phyloP scores from a whole-genome alignment of 2,113 vertebrate genomes.

The Craseonycteris thonglongyai region DNA sequence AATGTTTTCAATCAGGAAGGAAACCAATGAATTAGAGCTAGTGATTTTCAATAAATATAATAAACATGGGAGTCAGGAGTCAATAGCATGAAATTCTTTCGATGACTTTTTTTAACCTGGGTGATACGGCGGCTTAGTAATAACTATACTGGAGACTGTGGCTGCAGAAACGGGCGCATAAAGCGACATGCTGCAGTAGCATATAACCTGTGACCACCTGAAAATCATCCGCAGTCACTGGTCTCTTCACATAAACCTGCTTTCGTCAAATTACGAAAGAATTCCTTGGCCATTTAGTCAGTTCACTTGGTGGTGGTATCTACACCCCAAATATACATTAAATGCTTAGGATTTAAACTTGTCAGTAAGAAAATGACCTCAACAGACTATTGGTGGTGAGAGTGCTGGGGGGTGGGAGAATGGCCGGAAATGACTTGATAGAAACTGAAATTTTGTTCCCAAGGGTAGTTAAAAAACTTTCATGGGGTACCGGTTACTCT shows the following conservation, averaged over 20 bases:
- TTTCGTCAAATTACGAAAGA: conserved; percentile 71
- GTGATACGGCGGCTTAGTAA: conserved; percentile 78
- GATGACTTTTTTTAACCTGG: conserved; percentile 64
- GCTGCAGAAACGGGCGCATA: conserved; percentile 72
- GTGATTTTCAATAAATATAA: conserved; percentile 80
- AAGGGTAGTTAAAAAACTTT: not conserved
- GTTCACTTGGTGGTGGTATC: conserved; percentile 54
- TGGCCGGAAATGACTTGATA: not conserved
- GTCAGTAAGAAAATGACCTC: not conserved
- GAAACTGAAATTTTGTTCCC: not conserved
- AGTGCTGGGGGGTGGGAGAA: not conserved
- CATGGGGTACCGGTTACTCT: not conserved
- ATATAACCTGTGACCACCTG: conserved; percentile 77
- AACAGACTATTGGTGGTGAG: not conserved
- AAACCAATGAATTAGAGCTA: conserved; percentile 78
- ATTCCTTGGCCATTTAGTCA: conserved; percentile 62
- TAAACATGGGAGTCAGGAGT: conserved; percentile 80
- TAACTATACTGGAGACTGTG: conserved; percentile 78
- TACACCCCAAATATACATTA: not conserved
- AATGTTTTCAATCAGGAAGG: conserved; percentile 79
- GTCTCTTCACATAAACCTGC: conserved; percentile 67
- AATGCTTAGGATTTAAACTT: conserved; percentile 35
- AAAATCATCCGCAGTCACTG: conserved; percentile 59
- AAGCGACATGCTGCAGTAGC: conserved; percentile 72
- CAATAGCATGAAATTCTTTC: conserved; percentile 79